phyloP scores from a whole-genome alignment of 2,797 vertebrate species.

The Pseudomugil gertrudae region DNA sequence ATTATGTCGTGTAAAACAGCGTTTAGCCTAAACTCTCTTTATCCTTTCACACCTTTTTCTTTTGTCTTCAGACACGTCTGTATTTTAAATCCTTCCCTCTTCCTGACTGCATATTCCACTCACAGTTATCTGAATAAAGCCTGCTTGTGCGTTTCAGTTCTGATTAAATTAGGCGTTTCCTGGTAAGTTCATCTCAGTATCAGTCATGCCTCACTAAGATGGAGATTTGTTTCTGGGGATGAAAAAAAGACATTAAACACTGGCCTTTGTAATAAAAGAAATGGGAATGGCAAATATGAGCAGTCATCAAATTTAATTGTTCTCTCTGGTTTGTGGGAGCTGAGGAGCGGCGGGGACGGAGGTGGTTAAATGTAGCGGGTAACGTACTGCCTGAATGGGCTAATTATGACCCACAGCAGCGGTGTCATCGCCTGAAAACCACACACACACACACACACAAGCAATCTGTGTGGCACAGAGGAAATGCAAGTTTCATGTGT shows the following conservation, averaged over 20 bases:
- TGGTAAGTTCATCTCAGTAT: conserved; percentile 86
- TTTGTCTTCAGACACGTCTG: not conserved
- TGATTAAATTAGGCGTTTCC: conserved; percentile 89
- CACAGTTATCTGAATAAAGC: conserved; percentile 40
- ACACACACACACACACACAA: conserved; percentile 10
- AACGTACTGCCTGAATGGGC: conserved; percentile 86
- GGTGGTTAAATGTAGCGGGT: conserved; percentile 89
- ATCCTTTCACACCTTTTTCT: too few species aligned
- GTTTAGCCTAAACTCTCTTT: not conserved
- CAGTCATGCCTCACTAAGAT: conserved; percentile 86
- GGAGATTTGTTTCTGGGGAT: conserved; percentile 79
- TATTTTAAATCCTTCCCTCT: conserved; percentile 1
- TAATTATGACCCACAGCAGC: conserved; percentile 90
- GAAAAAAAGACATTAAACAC: conserved; percentile 81
- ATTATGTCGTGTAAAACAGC: not conserved
- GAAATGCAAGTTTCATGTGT: not conserved
- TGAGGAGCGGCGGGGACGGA: conserved; percentile 78
- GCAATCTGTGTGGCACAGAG: not conserved
- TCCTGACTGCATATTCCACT: conserved; percentile 43
- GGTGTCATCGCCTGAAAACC: conserved; percentile 84
- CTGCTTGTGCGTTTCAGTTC: conserved; percentile 80
- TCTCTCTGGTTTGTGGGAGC: conserved; percentile 83
- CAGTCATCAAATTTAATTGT: conserved; percentile 91
- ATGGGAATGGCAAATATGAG: conserved; percentile 88
- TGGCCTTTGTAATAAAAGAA: conserved; percentile 88